Evolutionary conservation across 2,797 vertebrate species (phyloP).

Genomic region (Staurois parvus): DNA sequence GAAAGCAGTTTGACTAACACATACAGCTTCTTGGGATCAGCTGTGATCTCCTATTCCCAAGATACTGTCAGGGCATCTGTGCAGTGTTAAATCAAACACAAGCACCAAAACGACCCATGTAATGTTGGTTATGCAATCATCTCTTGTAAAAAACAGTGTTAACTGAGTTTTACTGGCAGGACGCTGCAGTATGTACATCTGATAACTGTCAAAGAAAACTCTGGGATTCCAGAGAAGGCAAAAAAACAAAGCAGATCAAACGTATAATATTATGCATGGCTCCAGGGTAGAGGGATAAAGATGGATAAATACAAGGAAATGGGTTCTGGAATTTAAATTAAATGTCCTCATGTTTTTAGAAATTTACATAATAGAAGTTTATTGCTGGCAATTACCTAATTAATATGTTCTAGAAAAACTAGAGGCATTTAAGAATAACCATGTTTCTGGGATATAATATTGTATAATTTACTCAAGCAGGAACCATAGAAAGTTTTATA

Average conservation of each 20-base stretch:
- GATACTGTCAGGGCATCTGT: slow-evolving; percentile 55
- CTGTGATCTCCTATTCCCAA: slow-evolving; percentile 38
- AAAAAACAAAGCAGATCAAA: slow-evolving; percentile 32
- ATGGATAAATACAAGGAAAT: slow-evolving; percentile 30
- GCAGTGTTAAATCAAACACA: slow-evolving; percentile 55
- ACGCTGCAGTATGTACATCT: not conserved
- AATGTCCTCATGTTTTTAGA: not conserved
- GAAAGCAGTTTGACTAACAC: slow-evolving; percentile 44
- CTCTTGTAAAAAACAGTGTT: slow-evolving; percentile 34
- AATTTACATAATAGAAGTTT: not conserved
- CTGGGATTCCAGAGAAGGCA: slow-evolving; percentile 3
- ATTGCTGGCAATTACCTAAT: not conserved
- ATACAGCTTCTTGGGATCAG: slow-evolving; percentile 57
- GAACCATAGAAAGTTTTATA: not conserved
- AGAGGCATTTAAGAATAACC: not conserved
- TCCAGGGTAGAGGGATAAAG: slow-evolving; percentile 17
- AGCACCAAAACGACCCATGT: slow-evolving; percentile 34
- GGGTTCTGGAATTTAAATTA: not conserved
- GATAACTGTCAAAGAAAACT: slow-evolving; percentile 38
- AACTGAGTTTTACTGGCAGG: slow-evolving; percentile 37
- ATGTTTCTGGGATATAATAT: not conserved
- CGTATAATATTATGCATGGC: slow-evolving; percentile 38
- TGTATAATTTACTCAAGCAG: no score
- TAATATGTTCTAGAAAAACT: not conserved
- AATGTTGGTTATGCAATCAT: slow-evolving; percentile 42